Percentiles rank a stretch among this genome's conserved stretches.
Evolutionary conservation across 2,113 vertebrate genomes (phyloP).

Genomic region (Scopus umbretta): DNA sequence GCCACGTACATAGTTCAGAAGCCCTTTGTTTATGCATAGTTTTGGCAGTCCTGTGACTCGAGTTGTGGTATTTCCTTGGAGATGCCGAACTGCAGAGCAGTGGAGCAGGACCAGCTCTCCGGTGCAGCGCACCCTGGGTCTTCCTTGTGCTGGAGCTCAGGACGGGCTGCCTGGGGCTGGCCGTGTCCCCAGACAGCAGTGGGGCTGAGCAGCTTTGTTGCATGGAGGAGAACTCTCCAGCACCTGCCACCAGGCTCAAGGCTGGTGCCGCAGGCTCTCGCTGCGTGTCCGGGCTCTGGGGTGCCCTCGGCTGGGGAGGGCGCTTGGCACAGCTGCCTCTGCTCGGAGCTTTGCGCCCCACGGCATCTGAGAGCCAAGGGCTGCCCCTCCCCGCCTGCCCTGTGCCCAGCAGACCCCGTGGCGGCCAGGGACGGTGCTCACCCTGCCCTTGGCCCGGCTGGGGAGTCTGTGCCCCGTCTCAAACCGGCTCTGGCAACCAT

Average conservation of each 20-base stretch:
- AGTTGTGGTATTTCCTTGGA: background rate
- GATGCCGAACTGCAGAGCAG: background rate
- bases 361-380: fast-evolving
- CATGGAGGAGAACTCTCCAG: background rate
- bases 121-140: fast-evolving
- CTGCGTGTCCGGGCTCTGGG: background rate
- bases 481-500: fast-evolving
- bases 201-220: background rate
- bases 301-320: background rate
- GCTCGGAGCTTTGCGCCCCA: background rate
- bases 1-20: background rate
- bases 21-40: background rate
- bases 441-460: background rate
- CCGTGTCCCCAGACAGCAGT: background rate
- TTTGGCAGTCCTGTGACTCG: background rate
- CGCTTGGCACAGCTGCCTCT: background rate
- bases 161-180: background rate
- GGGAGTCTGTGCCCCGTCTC: background rate
- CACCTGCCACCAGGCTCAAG: fast-evolving
- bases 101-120: background rate
- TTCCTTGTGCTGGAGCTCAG: background rate
- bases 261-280: background rate
- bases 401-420: no score
- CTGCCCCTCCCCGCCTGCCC: background rate
- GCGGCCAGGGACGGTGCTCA: background rate